phyloP scores from a whole-genome alignment of 92 coral and sea anemone genomes.

The Micromussa lordhowensis region DNA sequence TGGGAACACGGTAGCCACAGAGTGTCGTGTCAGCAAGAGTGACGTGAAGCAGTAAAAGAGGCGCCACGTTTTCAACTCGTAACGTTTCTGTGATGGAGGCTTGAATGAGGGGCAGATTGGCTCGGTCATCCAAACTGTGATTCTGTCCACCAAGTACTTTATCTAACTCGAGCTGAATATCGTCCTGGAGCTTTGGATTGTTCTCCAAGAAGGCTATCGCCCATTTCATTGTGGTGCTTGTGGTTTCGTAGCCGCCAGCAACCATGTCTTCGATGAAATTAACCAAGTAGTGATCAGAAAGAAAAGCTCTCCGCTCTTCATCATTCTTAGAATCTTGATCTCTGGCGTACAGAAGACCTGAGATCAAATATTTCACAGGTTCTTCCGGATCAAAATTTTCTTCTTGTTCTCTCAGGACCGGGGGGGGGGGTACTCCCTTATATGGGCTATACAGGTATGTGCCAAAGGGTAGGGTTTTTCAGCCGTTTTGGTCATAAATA shows the following conservation, averaged over 20 bases:
- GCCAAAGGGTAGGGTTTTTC: too few relatives aligned
- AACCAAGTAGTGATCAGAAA: slow-evolving; percentile 43
- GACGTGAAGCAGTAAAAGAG: too few relatives aligned
- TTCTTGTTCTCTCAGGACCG: slow-evolving; percentile 35
- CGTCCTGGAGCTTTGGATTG: slow-evolving; percentile 40
- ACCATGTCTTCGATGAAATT: slow-evolving; percentile 58
- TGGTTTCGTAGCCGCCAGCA: slow-evolving; percentile 58
- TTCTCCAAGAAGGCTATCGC: slow-evolving; percentile 45
- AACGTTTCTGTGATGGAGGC: slow-evolving; percentile 55
- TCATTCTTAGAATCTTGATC: background rate
- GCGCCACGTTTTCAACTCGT: slow-evolving; percentile 40
- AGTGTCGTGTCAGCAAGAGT: too few relatives aligned
- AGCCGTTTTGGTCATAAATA: too few relatives aligned
- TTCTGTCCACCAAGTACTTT: slow-evolving; percentile 21
- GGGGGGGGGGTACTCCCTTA: too few relatives aligned
- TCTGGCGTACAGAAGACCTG: slow-evolving; percentile 24
- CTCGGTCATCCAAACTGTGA: slow-evolving; percentile 49
- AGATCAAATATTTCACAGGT: slow-evolving; percentile 43
- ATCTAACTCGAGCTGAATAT: slow-evolving; percentile 52
- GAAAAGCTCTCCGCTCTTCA: slow-evolving; percentile 28
- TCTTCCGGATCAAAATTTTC: slow-evolving; percentile 34
- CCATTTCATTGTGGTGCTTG: slow-evolving; percentile 59
- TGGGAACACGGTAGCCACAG: too few relatives aligned
- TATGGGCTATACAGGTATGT: too few relatives aligned
- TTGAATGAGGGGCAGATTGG: slow-evolving; percentile 49